Evolutionary conservation across 2,888 invertebrate genomes (phyloP).

Genomic region (Parelbella ahira): DNA sequence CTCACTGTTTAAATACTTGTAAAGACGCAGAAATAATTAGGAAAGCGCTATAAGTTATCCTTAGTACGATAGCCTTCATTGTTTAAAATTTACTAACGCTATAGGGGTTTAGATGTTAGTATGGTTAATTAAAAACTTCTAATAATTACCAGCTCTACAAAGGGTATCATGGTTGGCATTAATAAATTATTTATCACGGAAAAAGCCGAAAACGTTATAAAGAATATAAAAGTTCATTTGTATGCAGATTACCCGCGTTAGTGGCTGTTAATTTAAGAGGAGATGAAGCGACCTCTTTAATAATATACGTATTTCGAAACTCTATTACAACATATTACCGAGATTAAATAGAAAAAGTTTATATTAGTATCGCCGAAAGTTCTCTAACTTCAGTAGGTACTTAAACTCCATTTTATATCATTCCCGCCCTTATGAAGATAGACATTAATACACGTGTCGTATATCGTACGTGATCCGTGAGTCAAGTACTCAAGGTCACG

Average conservation of each 20-base stretch:
- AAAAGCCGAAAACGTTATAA: conserved; percentile 11
- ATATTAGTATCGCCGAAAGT: conserved; percentile 7
- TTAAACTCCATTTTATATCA: conserved; percentile 20
- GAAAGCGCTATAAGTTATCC: too few species aligned
- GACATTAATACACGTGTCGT: conserved; percentile 22
- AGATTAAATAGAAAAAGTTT: conserved; percentile 24
- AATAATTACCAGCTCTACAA: too few species aligned
- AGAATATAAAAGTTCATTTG: conserved; percentile 12
- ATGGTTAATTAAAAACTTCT: too few species aligned
- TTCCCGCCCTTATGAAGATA: conserved; percentile 18
- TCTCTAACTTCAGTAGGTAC: conserved; percentile 10
- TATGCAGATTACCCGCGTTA: conserved; percentile 16
- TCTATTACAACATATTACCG: conserved; percentile 6
- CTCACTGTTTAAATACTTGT: too few species aligned
- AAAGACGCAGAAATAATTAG: too few species aligned
- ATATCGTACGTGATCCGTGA: conserved; percentile 6
- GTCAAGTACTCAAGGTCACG: too few species aligned
- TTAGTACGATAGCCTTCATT: too few species aligned
- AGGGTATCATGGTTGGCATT: too few species aligned
- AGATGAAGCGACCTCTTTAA: not conserved
- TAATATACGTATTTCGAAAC: not conserved
- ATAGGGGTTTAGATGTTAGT: too few species aligned
- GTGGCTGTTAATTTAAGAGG: conserved; percentile 6
- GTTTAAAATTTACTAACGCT: too few species aligned
- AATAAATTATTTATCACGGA: conserved; percentile 18